These are phyloP conservation scores for Dynastes maya DNA, from an alignment of 2,888 invertebrate genomes.

Conservation along the genomic window DNA sequence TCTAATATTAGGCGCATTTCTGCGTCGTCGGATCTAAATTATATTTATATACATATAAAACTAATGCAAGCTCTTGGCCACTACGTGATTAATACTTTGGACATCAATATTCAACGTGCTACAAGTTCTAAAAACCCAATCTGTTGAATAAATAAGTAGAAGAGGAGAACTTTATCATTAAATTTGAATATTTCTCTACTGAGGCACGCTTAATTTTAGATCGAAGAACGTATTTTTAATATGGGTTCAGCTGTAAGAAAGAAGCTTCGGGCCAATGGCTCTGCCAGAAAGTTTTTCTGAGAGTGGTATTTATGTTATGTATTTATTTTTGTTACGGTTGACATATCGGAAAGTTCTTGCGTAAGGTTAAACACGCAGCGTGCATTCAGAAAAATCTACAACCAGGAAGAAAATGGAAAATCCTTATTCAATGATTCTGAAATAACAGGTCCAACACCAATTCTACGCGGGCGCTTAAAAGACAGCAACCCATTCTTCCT, in stretches of 20 bases:
- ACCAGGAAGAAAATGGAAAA: too few relatives aligned
- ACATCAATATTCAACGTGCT: slow-evolving; percentile 9
- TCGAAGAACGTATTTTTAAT: slow-evolving; percentile 24
- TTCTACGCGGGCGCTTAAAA: too few relatives aligned
- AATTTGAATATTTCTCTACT: slow-evolving; percentile 26
- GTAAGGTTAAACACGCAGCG: slow-evolving; percentile 17
- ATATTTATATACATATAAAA: slow-evolving; percentile 20
- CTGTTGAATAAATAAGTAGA: slow-evolving; percentile 20
- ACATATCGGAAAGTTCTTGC: slow-evolving; percentile 11
- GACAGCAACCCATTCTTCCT: too few relatives aligned
- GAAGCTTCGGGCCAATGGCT: background rate
- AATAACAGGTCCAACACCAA: too few relatives aligned
- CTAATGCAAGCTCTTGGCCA: slow-evolving; percentile 11
- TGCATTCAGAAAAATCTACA: too few relatives aligned
- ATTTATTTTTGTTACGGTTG: slow-evolving; percentile 23
- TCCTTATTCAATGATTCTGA: too few relatives aligned
- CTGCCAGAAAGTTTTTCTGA: slow-evolving; percentile 10
- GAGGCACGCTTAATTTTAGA: slow-evolving; percentile 37
- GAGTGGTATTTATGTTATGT: background rate
- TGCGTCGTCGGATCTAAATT: background rate
- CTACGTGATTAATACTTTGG: slow-evolving; percentile 4
- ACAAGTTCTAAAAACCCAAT: slow-evolving; percentile 11
- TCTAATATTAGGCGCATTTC: slow-evolving; percentile 32
- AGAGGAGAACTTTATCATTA: slow-evolving; percentile 18
- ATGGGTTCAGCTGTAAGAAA: background rate